These are phyloP conservation scores for Trichopoda pennipes DNA, from an alignment of 2,888 invertebrate genomes.

Conservation along the genomic window DNA sequence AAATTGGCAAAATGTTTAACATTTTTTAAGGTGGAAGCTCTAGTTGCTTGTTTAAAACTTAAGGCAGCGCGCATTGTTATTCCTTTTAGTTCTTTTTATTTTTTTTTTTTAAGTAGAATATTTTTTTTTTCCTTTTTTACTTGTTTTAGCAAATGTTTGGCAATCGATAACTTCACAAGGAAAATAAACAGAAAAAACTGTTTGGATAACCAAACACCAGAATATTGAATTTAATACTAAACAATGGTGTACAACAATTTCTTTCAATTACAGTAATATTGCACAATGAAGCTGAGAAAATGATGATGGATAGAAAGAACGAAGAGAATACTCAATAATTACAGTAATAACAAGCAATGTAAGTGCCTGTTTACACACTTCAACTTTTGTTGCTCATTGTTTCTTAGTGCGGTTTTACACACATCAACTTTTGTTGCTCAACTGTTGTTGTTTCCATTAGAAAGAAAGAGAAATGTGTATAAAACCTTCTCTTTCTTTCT, in stretches of 20 bases:
- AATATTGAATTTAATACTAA: conserved; percentile 62
- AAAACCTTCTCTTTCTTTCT: too few species aligned
- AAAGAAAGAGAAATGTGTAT: too few species aligned
- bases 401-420: too few species aligned
- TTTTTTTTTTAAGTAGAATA: conserved; percentile 10
- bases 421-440: too few species aligned
- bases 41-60: conserved; percentile 62
- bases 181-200: not conserved
- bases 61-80: conserved; percentile 66
- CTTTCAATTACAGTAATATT: conserved; percentile 26
- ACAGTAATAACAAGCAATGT: conserved; percentile 4
- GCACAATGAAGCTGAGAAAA: conserved; percentile 12
- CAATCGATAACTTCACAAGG: conserved; percentile 37
- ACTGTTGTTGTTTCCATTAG: too few species aligned
- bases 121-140: not conserved
- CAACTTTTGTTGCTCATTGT: too few species aligned
- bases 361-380: too few species aligned
- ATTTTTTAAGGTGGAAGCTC: conserved; percentile 65
- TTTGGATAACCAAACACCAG: conserved; percentile 53
- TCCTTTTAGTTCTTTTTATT: not conserved
- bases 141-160: conserved; percentile 13
- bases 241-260: conserved; percentile 44
- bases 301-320: conserved; percentile 13
- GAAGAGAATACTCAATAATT: conserved; percentile 20
- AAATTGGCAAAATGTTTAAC: conserved; percentile 71